Conservation (phyloP, 2,113 vertebrate genomes). For the Aramus guarauna region DNA sequence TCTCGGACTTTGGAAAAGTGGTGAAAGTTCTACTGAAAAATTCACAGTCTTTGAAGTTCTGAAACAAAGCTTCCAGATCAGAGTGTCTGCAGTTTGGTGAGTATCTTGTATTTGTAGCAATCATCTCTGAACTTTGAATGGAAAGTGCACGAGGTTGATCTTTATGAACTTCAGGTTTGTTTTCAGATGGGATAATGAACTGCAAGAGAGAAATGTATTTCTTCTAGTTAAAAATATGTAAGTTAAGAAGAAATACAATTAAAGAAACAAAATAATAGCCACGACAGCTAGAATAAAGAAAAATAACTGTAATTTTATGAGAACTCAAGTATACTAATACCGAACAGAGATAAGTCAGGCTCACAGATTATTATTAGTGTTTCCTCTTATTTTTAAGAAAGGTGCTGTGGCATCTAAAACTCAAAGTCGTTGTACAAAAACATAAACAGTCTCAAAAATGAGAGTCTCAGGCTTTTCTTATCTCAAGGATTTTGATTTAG, state of each 20-base stretch:
- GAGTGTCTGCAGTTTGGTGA: conserved; percentile 89
- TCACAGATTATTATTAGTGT: background rate
- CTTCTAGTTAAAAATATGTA: background rate
- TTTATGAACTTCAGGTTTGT: conserved; percentile 79
- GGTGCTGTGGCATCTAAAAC: background rate
- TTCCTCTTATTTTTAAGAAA: background rate
- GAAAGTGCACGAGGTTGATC: conserved; percentile 90
- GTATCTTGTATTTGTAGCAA: conserved; percentile 92
- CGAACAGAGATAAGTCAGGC: background rate
- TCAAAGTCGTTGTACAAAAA: background rate
- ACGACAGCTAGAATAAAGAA: background rate
- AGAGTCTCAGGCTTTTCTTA: background rate
- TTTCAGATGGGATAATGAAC: conserved; percentile 90
- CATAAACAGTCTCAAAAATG: background rate
- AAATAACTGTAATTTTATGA: background rate
- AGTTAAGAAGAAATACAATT: background rate
- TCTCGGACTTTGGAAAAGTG: conserved; percentile 75
- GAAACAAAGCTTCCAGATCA: conserved; percentile 89
- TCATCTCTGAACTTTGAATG: conserved; percentile 96
- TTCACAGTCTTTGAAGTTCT: conserved; percentile 88
- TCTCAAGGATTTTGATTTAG: background rate
- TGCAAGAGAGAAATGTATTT: conserved; percentile 61
- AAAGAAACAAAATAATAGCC: background rate
- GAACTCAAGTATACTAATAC: background rate
- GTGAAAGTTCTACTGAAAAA: conserved; percentile 87